A percentile compares a stretch with the other conserved stretches of the same genome.
These are phyloP conservation scores for Strigamia maritima DNA, from an alignment of 2,888 invertebrate genomes.

Conservation along the genomic window DNA sequence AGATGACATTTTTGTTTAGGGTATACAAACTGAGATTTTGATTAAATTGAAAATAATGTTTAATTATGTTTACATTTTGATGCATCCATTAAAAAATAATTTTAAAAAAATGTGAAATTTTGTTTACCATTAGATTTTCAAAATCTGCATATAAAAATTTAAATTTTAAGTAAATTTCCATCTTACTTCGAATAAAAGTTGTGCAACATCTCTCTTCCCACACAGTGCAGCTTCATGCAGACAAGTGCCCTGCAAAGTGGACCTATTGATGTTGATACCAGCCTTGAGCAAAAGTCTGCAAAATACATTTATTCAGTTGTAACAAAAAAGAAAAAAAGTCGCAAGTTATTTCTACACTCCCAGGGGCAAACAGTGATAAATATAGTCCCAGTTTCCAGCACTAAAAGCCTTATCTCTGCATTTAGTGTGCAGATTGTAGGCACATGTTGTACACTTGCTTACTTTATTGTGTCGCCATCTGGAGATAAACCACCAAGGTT, in stretches of 20 bases:
- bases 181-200: conserved; percentile 49
- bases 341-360: not conserved
- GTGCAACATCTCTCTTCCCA: conserved; percentile 54
- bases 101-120: no score
- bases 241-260: conserved; percentile 53
- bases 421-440: not conserved
- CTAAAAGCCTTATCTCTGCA: not conserved
- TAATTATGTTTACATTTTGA: conserved; percentile 33
- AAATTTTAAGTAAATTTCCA: not conserved
- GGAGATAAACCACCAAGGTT: not conserved
- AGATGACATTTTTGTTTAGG: not conserved
- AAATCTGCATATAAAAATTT: not conserved
- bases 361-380: not conserved
- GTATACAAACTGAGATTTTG: not conserved
- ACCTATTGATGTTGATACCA: conserved; percentile 54
- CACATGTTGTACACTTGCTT: not conserved
- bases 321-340: not conserved
- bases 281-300: conserved; percentile 52
- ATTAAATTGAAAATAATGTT: conserved; percentile 41
- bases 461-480: not conserved
- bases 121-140: not conserved
- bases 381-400: not conserved
- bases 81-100: no score
- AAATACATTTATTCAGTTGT: conserved; percentile 14
- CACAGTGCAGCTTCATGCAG: conserved; percentile 55